These are phyloP conservation scores for Pristionchus japonicus DNA, from an alignment of 2,888 invertebrate genomes.

Conservation along the genomic window DNA sequence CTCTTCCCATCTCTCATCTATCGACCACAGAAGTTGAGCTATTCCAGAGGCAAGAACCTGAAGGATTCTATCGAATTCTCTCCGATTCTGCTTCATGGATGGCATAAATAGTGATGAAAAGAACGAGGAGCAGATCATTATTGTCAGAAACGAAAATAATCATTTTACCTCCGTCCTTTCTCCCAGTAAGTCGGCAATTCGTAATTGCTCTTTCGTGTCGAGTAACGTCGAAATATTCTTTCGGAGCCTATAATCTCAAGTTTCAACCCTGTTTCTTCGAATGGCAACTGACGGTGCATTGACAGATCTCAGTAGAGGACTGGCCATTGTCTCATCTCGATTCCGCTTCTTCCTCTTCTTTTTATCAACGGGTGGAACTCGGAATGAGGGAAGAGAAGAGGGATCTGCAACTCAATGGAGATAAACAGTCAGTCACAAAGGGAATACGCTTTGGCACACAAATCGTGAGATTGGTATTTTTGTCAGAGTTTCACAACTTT, in stretches of 20 bases:
- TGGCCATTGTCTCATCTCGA: slow-evolving; percentile 14
- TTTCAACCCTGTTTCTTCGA: no score
- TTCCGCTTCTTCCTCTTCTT: slow-evolving; percentile 37
- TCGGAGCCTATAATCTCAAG: background rate
- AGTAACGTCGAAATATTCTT: background rate
- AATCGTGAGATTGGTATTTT: background rate
- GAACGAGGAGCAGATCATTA: no score
- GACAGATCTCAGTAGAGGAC: slow-evolving; percentile 13
- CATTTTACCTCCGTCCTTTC: background rate
- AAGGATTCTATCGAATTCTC: background rate
- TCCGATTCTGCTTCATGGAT: no score
- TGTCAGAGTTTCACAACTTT: background rate
- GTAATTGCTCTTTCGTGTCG: background rate
- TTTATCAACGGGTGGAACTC: slow-evolving; percentile 23
- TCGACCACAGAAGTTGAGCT: slow-evolving; percentile 4
- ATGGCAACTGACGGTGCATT: background rate
- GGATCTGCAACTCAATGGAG: background rate
- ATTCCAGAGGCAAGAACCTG: slow-evolving; percentile 32
- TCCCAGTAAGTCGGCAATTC: background rate
- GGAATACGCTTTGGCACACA: background rate
- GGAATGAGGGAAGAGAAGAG: slow-evolving; percentile 35
- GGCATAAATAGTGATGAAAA: no score
- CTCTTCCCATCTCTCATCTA: background rate
- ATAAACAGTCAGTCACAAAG: background rate
- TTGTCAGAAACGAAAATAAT: background rate